Conservation (phyloP, 2,797 vertebrate species). For the Sebastes steindachneri region DNA sequence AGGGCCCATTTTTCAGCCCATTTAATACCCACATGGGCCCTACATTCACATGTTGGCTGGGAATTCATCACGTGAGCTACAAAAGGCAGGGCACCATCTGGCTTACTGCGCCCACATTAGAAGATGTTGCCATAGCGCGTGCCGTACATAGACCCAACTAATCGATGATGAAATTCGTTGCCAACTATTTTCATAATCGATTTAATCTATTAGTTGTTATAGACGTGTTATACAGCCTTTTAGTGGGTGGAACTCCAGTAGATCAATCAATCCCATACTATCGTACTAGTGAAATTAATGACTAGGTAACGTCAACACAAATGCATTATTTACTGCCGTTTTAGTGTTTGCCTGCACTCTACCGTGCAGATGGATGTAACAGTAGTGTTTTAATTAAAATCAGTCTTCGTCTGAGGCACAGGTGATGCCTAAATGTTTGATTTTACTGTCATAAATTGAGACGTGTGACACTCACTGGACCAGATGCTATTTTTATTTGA, state of each 20-base stretch:
- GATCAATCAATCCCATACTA: neutral
- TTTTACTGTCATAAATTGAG: neutral
- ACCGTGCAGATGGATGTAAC: neutral
- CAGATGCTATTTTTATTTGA: conserved; percentile 3
- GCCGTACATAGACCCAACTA: no score
- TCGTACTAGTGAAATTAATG: no score
- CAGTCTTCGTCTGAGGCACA: neutral
- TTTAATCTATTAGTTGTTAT: no score
- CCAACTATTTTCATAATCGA: neutral
- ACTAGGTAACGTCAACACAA: no score
- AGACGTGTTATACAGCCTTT: neutral
- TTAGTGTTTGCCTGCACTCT: neutral
- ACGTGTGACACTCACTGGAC: neutral
- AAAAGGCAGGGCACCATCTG: no score
- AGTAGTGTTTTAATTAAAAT: neutral
- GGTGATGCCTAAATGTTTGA: neutral
- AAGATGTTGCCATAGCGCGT: no score
- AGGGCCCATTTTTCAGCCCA: no score
- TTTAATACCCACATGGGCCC: no score
- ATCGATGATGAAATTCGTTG: no score
- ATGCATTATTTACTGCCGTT: neutral
- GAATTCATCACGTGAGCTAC: no score
- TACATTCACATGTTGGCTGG: no score
- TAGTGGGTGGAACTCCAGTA: neutral
- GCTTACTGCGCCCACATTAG: no score